Evolutionary conservation across 2,888 invertebrate species (phyloP), one percentile per base, ranked within the genome.

Genomic region (Acanthosepion pharaonis): DNA sequence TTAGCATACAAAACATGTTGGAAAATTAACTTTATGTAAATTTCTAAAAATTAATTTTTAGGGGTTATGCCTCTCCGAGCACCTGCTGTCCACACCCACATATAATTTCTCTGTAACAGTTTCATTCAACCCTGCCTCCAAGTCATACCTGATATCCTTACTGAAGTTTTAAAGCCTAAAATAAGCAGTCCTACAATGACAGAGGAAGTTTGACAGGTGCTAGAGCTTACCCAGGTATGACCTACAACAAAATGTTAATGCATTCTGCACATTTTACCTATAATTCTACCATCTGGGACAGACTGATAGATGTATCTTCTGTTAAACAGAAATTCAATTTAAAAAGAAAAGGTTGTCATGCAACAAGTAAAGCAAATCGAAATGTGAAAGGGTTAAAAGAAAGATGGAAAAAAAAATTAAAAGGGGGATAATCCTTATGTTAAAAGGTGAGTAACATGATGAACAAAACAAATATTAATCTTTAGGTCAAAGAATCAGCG

Each of bases 361-460:
- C 78, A 78, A 78, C 78, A 78, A 78, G n/a, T 78, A 78, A 78
- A 78, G 78, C n/a, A 78, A 78, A 78, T 33, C n/a, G 15, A 78
- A 78, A 78, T 78, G n/a, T 78, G 78, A 78, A 78, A 78, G n/a
- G n/a, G 78, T 78, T 78, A 33, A 78, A 78, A 78, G 78, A 78
- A 78, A n/a, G n/a, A 78, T n/a, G 1, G 4, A 78, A n/a, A 33
- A 33, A n/a, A 78, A 78, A 78, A 11, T 9, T 8, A 78, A 33
- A 33, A 33, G 33, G 8, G 78, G 18, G 18, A 78, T 78, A 78
- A 78, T 78, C 78, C 18, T 9, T 5, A 78, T 78, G 78, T 33
- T 78, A 78, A 78, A 78, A 78, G 78, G 18, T 78, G 78, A 78
- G 33, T 78, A 78, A 78, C n/a, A n/a, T 33, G n/a, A 78, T 78